Evolutionary conservation across 2,113 vertebrate species (phyloP).

Genomic region (Arizona elegans): DNA sequence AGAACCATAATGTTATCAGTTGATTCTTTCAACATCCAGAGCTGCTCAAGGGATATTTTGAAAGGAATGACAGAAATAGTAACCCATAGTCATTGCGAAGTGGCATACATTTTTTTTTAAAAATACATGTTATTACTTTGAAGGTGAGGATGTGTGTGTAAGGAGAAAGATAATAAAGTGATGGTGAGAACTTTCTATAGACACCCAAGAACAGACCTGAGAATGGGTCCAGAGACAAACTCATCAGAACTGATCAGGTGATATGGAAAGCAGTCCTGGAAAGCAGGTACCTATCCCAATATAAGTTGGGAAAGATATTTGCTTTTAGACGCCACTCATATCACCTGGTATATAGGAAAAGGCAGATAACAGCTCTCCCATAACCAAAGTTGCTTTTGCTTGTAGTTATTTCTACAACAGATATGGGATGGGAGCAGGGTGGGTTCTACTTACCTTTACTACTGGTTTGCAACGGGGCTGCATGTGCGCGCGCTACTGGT

Average conservation of each 20-base stretch:
- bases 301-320: not conserved
- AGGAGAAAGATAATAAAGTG: not conserved
- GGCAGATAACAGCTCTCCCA: not conserved
- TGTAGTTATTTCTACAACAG: accelerated
- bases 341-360: not conserved
- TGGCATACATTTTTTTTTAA: not conserved
- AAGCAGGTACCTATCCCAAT: too few relatives aligned
- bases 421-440: accelerated
- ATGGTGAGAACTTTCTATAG: not conserved
- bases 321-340: not conserved
- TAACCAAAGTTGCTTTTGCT: not conserved
- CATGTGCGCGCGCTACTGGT: too few relatives aligned
- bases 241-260: not conserved
- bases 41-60: not conserved
- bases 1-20: not conserved
- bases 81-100: not conserved
- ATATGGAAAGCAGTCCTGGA: too few relatives aligned
- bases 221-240: not conserved
- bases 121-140: not conserved
- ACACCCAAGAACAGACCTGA: not conserved
- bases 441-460: too few relatives aligned
- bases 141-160: too few relatives aligned
- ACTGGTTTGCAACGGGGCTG: too few relatives aligned
- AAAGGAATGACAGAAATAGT: not conserved
- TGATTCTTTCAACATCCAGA: not conserved